Base-by-base conservation (phyloP, 2,888 invertebrate genomes). In the Nephrocerus scutellatus region DNA sequence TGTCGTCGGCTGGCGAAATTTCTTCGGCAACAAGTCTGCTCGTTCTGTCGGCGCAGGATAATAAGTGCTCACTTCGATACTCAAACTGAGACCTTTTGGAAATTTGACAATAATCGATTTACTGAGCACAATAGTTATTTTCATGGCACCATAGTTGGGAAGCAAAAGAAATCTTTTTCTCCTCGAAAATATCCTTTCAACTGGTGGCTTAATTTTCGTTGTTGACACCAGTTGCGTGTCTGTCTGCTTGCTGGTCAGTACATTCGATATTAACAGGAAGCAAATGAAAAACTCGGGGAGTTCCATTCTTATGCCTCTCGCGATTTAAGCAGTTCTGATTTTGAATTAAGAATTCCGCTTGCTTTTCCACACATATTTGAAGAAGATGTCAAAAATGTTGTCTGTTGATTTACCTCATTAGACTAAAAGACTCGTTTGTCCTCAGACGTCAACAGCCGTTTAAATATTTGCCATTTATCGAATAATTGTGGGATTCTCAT, bases 1-100 rank as follows among this genome's bases (percentile, higher is more conserved):
- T 12, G 61, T 57, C 1, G 57, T 59, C 12, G 51, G 46, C 2
- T 49, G 46, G 1, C 61, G 44, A 29, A 60, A 55, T 7, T 59
- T 50, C 22, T 61, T 63, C 0, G 66, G 64, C 35, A 61, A 55
- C 10, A 64, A 52, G 47, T 64, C 66, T 20, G 54, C 49, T 4
- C 62, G 51, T 13, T 48, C 53, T 3, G 56, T 38, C 4, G 58
- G 59, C 29, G 57, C 54, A 2, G 64, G 62, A 48, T 52, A 66
- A 28, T 66, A 64, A 8, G 52, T 19, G 5, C 63, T 62, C 15
- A 54, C 48, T 31, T 64, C 66, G 2, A 62, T 34, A 14, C 30
- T 49, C 34, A 61, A 51, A 13, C 39, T 35, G 2, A 62, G 39
- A 1, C 64, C 62, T 7, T 37, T 55, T 2, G 64, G 64, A 41